Evolutionary conservation across 1,140 invertebrate species (phyloP).

Genomic region (Melipona quadrifasciata): DNA sequence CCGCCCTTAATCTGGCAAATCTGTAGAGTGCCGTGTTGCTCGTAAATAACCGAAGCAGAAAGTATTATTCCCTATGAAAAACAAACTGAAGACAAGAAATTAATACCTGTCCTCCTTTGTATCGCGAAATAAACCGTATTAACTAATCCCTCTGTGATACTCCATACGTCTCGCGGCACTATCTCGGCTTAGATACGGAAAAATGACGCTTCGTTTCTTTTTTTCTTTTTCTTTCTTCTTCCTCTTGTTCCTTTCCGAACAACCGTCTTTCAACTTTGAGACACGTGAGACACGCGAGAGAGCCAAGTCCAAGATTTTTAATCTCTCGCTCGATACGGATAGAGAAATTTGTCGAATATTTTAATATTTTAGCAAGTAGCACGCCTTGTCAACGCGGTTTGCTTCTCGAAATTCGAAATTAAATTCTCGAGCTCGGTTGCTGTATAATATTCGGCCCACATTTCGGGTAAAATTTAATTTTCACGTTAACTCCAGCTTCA

Average conservation of each 20-base stretch:
- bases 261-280: neutral
- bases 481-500: neutral
- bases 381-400: neutral
- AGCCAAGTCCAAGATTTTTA: neutral
- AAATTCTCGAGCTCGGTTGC: neutral
- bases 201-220: neutral
- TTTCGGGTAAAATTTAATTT: neutral
- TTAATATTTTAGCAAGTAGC: too few species aligned
- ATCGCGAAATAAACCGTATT: slow-evolving; percentile 42
- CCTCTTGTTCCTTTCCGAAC: neutral
- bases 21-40: slow-evolving; percentile 64
- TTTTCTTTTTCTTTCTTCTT: neutral
- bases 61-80: slow-evolving; percentile 63
- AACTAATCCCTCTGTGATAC: slow-evolving; percentile 18
- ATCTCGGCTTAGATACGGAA: neutral
- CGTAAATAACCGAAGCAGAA: slow-evolving; percentile 63
- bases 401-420: neutral
- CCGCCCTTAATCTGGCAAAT: slow-evolving; percentile 68
- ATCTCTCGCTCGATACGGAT: neutral
- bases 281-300: neutral
- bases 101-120: slow-evolving; percentile 53
- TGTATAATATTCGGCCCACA: too few species aligned
- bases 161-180: neutral
- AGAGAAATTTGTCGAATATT: too few species aligned
- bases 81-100: slow-evolving; percentile 60